Evolutionary conservation across 2,113 vertebrate species (phyloP).

Genomic region (Hippocampus comes): DNA sequence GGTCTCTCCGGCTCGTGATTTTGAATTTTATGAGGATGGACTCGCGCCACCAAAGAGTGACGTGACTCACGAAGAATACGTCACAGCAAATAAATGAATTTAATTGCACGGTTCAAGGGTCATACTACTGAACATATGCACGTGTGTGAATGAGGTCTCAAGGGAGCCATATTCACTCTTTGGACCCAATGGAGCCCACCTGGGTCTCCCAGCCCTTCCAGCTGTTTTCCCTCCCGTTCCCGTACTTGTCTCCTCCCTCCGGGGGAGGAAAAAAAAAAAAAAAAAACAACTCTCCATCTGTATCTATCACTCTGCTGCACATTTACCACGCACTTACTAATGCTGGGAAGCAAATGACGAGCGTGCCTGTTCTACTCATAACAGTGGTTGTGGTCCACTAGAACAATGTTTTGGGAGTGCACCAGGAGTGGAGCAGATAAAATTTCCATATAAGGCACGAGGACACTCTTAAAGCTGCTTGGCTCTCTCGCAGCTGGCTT

Average conservation of each 20-base stretch:
- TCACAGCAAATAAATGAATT: too few relatives aligned
- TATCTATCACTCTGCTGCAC: background rate
- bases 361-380: background rate
- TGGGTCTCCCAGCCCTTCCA: conserved; percentile 63
- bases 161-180: conserved; percentile 56
- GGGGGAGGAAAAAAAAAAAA: background rate
- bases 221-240: conserved; percentile 52
- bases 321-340: background rate
- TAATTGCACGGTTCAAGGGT: background rate
- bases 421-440: conserved; percentile 53
- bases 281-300: background rate
- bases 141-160: conserved; percentile 29
- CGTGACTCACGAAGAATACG: too few relatives aligned
- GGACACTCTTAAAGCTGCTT: conserved; percentile 55
- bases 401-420: conserved; percentile 44
- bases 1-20: too few relatives aligned
- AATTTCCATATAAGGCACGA: conserved; percentile 75
- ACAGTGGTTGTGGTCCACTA: conserved; percentile 27
- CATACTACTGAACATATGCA: conserved; percentile 17
- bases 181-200: conserved; percentile 62
- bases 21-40: too few relatives aligned
- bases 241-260: background rate
- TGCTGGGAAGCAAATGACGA: background rate
- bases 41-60: too few relatives aligned
- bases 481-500: conserved; percentile 34